A percentile compares a stretch with the other conserved stretches of the same genome.
Evolutionary conservation across 2,113 vertebrate genomes (phyloP).

Genomic region (Amblyopsis rosae): DNA sequence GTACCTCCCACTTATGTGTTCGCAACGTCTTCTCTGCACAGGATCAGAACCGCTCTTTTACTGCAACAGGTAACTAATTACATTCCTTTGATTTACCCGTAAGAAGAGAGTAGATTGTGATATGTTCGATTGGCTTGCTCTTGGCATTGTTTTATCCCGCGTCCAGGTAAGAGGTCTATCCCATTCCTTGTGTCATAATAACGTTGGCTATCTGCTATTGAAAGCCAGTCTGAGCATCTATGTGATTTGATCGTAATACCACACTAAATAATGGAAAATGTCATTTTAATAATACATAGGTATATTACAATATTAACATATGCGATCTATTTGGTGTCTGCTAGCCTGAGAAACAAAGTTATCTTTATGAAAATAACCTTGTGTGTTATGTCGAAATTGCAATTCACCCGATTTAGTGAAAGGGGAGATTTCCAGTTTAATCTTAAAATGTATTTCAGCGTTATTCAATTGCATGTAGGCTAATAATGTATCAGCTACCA

Average conservation of each 20-base stretch:
- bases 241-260: conserved; percentile 2
- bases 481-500: too few relatives aligned
- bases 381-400: too few relatives aligned
- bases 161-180: conserved; percentile 31
- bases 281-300: not conserved
- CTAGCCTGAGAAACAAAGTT: not conserved
- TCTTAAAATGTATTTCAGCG: too few relatives aligned
- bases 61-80: conserved; percentile 68
- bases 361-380: too few relatives aligned
- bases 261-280: not conserved
- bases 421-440: too few relatives aligned
- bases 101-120: not conserved
- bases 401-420: too few relatives aligned
- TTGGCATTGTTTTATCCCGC: conserved; percentile 5
- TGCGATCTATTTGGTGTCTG: conserved; percentile 32
- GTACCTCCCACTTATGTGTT: conserved; percentile 45
- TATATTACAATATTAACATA: conserved; percentile 6
- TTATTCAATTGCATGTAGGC: too few relatives aligned
- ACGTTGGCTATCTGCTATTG: not conserved
- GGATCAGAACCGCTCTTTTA: conserved; percentile 18
- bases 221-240: conserved; percentile 10
- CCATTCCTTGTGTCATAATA: conserved; percentile 12
- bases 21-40: conserved; percentile 35
- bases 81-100: not conserved
- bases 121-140: not conserved